phyloP scores from a whole-genome alignment of 2,797 vertebrate species.

The Gadopsis bispinosus region DNA sequence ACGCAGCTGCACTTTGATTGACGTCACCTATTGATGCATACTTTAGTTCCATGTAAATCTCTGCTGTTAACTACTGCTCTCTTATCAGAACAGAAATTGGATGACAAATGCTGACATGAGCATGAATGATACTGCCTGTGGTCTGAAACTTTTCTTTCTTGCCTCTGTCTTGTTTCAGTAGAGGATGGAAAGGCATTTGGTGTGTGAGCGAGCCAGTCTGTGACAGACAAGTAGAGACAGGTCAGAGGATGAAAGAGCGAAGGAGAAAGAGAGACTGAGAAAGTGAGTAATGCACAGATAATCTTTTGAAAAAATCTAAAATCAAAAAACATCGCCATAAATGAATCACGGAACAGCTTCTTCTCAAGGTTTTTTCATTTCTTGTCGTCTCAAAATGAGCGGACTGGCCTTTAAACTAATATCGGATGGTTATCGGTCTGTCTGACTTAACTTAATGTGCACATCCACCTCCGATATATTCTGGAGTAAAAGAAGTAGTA shows the following conservation, averaged over 20 bases:
- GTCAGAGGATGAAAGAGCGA: slow-evolving; percentile 4
- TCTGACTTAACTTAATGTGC: not conserved
- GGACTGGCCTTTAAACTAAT: not conserved
- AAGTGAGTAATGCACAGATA: not conserved
- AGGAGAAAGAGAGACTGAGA: not conserved
- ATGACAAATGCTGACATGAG: slow-evolving; percentile 44
- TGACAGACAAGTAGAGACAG: not conserved
- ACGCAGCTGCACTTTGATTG: slow-evolving; percentile 3
- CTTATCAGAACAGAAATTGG: slow-evolving; percentile 33
- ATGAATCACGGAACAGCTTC: not conserved
- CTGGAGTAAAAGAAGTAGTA: not conserved
- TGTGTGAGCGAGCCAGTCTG: not conserved
- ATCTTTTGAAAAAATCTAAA: not conserved
- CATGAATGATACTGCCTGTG: slow-evolving; percentile 46
- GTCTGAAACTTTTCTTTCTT: slow-evolving; percentile 20
- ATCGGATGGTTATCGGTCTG: not conserved
- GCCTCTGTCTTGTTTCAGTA: slow-evolving; percentile 15
- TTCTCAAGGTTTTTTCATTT: not conserved
- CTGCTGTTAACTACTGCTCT: slow-evolving; percentile 4
- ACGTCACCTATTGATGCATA: slow-evolving; percentile 30
- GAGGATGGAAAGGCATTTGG: not conserved
- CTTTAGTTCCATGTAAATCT: slow-evolving; percentile 23
- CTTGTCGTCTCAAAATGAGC: not conserved
- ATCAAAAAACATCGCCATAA: not conserved
- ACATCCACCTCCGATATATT: not conserved